A percentile compares a stretch with the other conserved stretches of the same genome.
phyloP scores from a whole-genome alignment of 2,888 invertebrate genomes.

The Polylopha cassiicola region DNA sequence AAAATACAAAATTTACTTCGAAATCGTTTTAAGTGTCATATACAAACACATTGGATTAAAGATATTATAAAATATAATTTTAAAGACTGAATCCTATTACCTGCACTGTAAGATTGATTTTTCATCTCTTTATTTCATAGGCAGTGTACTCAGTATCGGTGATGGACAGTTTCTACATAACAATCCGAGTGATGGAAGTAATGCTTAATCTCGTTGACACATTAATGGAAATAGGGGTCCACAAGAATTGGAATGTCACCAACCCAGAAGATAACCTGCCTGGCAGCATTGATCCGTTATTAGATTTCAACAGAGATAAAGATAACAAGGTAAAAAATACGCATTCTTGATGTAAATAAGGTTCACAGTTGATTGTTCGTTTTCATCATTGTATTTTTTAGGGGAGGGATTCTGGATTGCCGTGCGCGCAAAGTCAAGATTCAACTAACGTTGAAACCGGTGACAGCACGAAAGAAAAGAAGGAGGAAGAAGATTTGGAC shows the following conservation, averaged over 20 bases:
- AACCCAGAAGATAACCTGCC: slow-evolving; percentile 57
- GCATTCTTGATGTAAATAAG: no score
- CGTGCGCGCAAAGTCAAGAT: slow-evolving; percentile 68
- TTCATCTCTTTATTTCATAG: slow-evolving; percentile 50
- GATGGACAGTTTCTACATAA: slow-evolving; percentile 89
- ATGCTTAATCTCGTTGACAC: slow-evolving; percentile 95
- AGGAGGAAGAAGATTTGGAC: slow-evolving; percentile 65
- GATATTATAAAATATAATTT: no score
- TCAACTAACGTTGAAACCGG: slow-evolving; percentile 67
- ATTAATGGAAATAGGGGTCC: slow-evolving; percentile 91
- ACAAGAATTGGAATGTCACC: slow-evolving; percentile 75
- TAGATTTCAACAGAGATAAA: slow-evolving; percentile 61
- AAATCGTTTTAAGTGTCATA: no score
- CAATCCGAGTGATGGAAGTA: slow-evolving; percentile 93
- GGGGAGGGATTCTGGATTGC: slow-evolving; percentile 70
- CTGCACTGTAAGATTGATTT: no score
- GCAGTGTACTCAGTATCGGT: slow-evolving; percentile 92
- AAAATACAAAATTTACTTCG: no score
- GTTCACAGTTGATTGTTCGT: no score
- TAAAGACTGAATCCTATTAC: no score
- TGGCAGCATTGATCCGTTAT: slow-evolving; percentile 52
- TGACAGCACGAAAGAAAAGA: slow-evolving; percentile 62
- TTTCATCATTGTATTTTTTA: no score
- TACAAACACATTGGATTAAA: no score
- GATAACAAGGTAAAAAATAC: slow-evolving; percentile 52